Evolutionary conservation across 2,888 invertebrate genomes (phyloP).

Genomic region (Linnaemya vulpina): DNA sequence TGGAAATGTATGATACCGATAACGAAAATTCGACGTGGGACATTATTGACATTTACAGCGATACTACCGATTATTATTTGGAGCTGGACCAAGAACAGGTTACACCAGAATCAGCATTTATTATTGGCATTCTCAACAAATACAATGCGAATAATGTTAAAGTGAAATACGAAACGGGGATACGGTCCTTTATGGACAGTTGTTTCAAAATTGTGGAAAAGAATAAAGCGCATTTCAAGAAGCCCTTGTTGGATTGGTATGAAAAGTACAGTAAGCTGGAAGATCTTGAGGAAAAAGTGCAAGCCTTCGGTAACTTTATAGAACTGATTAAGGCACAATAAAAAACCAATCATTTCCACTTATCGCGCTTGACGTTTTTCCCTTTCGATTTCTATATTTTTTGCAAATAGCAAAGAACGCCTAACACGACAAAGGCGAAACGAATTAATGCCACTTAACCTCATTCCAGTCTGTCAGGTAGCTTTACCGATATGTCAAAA

Average conservation of each 20-base stretch:
- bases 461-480: too few relatives aligned
- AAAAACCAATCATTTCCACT: too few relatives aligned
- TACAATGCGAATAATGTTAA: conserved; percentile 47
- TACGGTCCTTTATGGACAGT: conserved; percentile 25
- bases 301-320: conserved; percentile 15
- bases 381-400: too few relatives aligned
- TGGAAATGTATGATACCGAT: conserved; percentile 31
- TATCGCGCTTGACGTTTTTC: too few relatives aligned
- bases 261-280: conserved; percentile 47
- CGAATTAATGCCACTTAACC: too few relatives aligned
- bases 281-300: conserved; percentile 53
- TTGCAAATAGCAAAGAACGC: too few relatives aligned
- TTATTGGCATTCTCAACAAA: conserved; percentile 40
- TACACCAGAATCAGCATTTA: conserved; percentile 22
- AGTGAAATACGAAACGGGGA: conserved; percentile 30
- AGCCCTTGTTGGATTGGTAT: conserved; percentile 66
- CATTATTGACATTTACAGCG: conserved; percentile 54
- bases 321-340: neutral
- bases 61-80: conserved; percentile 52
- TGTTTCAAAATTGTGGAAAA: conserved; percentile 40
- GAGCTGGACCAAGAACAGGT: conserved; percentile 23
- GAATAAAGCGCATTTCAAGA: conserved; percentile 40
- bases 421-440: too few relatives aligned
- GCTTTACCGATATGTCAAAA: too few relatives aligned
- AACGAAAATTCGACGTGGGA: conserved; percentile 30